Evolutionary conservation across 1,140 invertebrate species (phyloP), one percentile per base, ranked within the genome.

Genomic region (Melipona quadrifasciata): DNA sequence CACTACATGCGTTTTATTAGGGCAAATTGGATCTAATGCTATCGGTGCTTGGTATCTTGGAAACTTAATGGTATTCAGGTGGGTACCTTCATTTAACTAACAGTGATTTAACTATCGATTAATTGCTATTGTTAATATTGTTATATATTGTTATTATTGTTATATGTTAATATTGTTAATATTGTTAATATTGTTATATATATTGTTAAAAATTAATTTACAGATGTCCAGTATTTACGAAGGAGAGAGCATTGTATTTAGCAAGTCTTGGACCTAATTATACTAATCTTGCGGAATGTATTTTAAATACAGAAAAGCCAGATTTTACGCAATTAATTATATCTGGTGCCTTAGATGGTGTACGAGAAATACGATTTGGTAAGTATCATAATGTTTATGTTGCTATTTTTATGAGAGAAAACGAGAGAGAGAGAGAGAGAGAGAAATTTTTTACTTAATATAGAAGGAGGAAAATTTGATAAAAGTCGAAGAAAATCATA

Each of bases 1-100:
- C 57, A 94, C 95, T 0, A 95, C 95, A 11, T 95, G 94, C 82
- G 91, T 96, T 67, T 89, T 96, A 12, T 78, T 96, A 51, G 95
- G 95, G 4, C 95, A 96, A 86, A 88, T 92, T 8, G 94, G 93
- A 27, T 87, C 91, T n/a, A 91, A 88, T 85, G 90, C 86, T 31
- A 92, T 91, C 76, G 94, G 95, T 21, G 93, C 94, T 39, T 95
- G 95, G 94, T 95, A 95, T 80, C 89, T 96, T 57, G 95, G 95
- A 11, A 96, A 95, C 85, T 87, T 96, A 64, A 94, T 95, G 93
- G 88, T 96, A 84, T 96, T 96, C 80, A 92, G 93, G 93, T 94
- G 88, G 34, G 58, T 34, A 68, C n/a, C 24, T 81, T 81, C 57
- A 6, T 57, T 27, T 73, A 16, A 51, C 34, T 61, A 61, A n/a